phyloP scores from a whole-genome alignment of 2,113 vertebrate genomes.

The Semnopithecus entellus region DNA sequence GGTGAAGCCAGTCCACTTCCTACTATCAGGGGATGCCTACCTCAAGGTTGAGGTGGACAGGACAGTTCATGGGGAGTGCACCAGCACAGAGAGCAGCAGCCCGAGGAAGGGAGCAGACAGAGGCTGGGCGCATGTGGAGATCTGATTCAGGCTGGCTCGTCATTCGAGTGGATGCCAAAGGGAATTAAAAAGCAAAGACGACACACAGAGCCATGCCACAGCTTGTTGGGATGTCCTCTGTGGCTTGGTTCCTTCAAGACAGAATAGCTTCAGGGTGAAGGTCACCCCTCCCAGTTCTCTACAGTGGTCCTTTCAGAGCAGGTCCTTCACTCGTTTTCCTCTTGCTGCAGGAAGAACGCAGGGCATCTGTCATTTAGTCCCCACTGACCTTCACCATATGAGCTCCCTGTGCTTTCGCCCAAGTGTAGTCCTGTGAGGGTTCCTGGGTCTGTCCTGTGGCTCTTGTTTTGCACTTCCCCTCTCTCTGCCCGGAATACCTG shows the following conservation, averaged over 20 bases:
- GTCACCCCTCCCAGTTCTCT: background rate
- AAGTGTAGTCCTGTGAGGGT: background rate
- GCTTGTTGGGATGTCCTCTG: background rate
- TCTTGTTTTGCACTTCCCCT: background rate
- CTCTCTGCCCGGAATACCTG: background rate
- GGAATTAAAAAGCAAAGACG: background rate
- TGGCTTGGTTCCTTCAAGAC: background rate
- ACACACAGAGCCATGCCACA: background rate
- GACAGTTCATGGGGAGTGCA: rapidly evolving
- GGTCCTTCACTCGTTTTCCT: background rate
- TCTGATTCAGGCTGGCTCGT: background rate
- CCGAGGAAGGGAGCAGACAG: background rate
- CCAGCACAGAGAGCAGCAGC: background rate
- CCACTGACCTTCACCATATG: background rate
- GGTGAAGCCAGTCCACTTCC: background rate
- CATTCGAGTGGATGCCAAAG: background rate
- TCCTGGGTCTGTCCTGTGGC: background rate
- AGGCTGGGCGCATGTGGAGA: background rate
- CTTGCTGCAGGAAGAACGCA: background rate
- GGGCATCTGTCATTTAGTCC: background rate
- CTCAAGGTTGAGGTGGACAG: no score
- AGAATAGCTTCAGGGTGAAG: background rate
- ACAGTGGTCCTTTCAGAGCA: background rate
- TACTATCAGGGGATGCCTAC: background rate
- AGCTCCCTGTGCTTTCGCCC: background rate